These are phyloP conservation scores for Raphicerus campestris DNA, from an alignment of 2,113 vertebrate genomes.

Conservation along the genomic window DNA sequence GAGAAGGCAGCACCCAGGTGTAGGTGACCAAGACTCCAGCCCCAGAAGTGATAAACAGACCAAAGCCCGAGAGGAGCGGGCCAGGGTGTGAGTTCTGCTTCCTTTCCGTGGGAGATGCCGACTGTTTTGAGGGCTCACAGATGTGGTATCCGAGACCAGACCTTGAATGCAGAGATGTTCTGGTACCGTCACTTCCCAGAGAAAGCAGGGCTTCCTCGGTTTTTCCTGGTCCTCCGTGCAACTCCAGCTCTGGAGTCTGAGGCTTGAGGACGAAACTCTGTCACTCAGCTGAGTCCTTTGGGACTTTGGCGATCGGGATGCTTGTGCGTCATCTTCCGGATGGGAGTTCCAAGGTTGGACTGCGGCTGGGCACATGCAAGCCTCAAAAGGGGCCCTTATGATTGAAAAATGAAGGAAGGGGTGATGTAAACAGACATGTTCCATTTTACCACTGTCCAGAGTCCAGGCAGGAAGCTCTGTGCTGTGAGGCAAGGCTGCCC, in stretches of 20 bases:
- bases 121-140: background rate
- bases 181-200: background rate
- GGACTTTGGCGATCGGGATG: background rate
- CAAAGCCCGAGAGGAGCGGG: background rate
- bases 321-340: background rate
- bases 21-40: background rate
- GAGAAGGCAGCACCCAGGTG: background rate
- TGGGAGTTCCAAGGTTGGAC: no score
- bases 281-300: background rate
- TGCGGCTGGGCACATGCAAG: background rate
- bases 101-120: background rate
- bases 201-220: background rate
- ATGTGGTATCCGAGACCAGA: background rate
- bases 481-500: background rate
- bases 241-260: background rate
- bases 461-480: background rate
- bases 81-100: background rate
- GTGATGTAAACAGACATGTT: rapidly evolving
- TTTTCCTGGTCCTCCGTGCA: background rate
- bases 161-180: background rate
- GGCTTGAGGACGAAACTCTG: background rate
- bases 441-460: background rate
- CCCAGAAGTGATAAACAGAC: background rate
- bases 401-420: rapidly evolving
- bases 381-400: background rate